Percentiles rank a stretch among this genome's conserved stretches.
Conservation (phyloP, 2,888 invertebrate species). For the Scaptomyza parva region DNA sequence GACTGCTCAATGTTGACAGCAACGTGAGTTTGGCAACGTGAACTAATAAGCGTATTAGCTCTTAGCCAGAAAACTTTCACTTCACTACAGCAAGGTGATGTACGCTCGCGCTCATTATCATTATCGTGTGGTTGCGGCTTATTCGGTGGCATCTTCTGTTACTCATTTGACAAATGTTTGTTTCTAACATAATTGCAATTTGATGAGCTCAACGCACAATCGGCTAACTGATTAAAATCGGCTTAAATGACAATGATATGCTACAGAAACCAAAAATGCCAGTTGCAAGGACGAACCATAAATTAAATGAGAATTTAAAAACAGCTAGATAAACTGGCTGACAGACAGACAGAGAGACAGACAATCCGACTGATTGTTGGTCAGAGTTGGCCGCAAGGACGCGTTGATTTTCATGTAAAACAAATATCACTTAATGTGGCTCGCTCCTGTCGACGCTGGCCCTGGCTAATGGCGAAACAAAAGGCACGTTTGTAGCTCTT, state of each 20-base stretch:
- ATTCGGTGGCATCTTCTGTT: constrained; percentile 36
- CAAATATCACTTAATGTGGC: constrained; percentile 77
- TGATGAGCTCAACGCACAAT: constrained; percentile 34
- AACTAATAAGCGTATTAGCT: constrained; percentile 74
- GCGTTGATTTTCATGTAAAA: constrained; percentile 78
- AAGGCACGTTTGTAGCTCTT: constrained; percentile 70
- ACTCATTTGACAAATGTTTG: constrained; percentile 51
- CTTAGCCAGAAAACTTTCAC: constrained; percentile 57
- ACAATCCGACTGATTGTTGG: constrained; percentile 27
- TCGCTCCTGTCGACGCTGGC: constrained; percentile 34
- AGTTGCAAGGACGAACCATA: constrained; percentile 49
- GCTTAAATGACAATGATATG: constrained; percentile 57
- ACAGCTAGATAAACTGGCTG: background rate
- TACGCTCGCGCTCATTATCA: constrained; percentile 36
- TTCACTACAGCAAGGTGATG: constrained; percentile 34
- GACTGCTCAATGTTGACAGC: constrained; percentile 34
- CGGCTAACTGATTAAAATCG: constrained; percentile 63
- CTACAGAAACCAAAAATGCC: constrained; percentile 45
- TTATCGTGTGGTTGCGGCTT: constrained; percentile 22
- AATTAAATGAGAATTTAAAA: constrained; percentile 58
- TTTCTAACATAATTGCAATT: constrained; percentile 52
- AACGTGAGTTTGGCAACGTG: constrained; percentile 38
- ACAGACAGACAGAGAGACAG: constrained; percentile 1
- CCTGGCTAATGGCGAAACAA: constrained; percentile 71
- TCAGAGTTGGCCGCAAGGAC: constrained; percentile 40